phyloP scores from a whole-genome alignment of 2,113 vertebrate genomes.

The Labeo rohita region DNA sequence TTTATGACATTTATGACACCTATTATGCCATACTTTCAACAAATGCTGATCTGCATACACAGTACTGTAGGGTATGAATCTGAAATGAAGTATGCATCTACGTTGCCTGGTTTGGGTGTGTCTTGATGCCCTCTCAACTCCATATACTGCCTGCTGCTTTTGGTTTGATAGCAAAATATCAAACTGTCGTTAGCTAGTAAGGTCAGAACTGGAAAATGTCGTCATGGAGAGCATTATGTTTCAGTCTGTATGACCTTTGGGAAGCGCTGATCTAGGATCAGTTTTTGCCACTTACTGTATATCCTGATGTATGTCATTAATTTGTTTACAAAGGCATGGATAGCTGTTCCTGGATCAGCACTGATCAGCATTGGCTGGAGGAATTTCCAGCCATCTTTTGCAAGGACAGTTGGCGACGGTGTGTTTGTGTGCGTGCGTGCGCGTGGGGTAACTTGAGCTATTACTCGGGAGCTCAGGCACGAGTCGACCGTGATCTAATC shows the following conservation, averaged over 20 bases:
- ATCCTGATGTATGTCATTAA: neutral
- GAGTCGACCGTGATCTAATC: neutral
- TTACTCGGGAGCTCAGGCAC: constrained; percentile 45
- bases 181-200: neutral
- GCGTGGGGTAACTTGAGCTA: constrained; percentile 39
- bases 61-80: neutral
- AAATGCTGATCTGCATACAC: neutral
- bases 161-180: neutral
- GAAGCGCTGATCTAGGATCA: neutral
- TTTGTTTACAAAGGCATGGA: neutral
- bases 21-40: neutral
- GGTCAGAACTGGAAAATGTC: neutral
- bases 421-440: constrained; percentile 17
- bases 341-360: constrained; percentile 21
- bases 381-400: constrained; percentile 16
- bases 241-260: neutral
- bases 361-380: neutral
- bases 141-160: neutral
- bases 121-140: neutral
- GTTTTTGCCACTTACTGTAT: neutral
- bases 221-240: constrained; percentile 6
- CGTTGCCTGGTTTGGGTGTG: neutral
- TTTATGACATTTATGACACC: neutral
- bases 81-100: neutral
- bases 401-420: neutral